These are phyloP conservation scores for Uropsilus gracilis DNA, from an alignment of 2,113 vertebrate genomes.

Conservation along the genomic window DNA sequence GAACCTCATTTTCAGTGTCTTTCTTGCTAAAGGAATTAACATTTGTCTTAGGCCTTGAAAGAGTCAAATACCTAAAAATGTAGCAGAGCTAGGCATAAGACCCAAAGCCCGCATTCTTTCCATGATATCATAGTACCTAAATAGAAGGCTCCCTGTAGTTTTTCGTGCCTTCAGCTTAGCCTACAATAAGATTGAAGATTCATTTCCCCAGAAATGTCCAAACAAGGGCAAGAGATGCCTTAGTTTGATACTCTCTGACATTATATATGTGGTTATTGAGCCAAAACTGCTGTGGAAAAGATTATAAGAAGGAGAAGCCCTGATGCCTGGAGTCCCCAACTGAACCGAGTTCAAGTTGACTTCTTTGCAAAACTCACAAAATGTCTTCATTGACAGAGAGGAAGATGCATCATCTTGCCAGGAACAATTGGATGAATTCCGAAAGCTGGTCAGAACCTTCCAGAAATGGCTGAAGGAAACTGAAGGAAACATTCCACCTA, in stretches of 20 bases:
- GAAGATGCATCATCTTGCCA: slow-evolving; percentile 88
- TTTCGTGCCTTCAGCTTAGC: slow-evolving; percentile 67
- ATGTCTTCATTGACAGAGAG: slow-evolving; percentile 83
- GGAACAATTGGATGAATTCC: slow-evolving; percentile 87
- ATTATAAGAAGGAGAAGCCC: slow-evolving; percentile 36
- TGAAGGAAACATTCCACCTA: slow-evolving; percentile 89
- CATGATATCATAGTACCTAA: slow-evolving; percentile 62
- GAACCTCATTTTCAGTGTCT: neutral
- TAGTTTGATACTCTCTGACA: slow-evolving; percentile 47
- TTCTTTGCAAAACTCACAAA: slow-evolving; percentile 78
- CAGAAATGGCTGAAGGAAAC: slow-evolving; percentile 94
- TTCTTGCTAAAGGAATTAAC: neutral
- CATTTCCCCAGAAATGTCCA: slow-evolving; percentile 67
- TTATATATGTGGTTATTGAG: slow-evolving; percentile 54
- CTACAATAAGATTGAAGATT: slow-evolving; percentile 41
- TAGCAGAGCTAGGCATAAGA: slow-evolving; percentile 11
- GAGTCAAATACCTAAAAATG: slow-evolving; percentile 62
- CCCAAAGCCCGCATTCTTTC: slow-evolving; percentile 65
- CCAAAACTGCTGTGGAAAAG: slow-evolving; percentile 55
- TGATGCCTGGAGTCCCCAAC: slow-evolving; percentile 27
- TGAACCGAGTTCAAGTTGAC: slow-evolving; percentile 83
- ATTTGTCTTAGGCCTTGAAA: slow-evolving; percentile 45
- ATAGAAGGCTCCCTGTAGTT: slow-evolving; percentile 45
- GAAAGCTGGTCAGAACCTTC: slow-evolving; percentile 84
- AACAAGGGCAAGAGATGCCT: slow-evolving; percentile 74